A percentile compares a stretch with the other conserved stretches of the same genome.
phyloP scores from a whole-genome alignment of 2,797 vertebrate species.

The Rallus crepitans region DNA sequence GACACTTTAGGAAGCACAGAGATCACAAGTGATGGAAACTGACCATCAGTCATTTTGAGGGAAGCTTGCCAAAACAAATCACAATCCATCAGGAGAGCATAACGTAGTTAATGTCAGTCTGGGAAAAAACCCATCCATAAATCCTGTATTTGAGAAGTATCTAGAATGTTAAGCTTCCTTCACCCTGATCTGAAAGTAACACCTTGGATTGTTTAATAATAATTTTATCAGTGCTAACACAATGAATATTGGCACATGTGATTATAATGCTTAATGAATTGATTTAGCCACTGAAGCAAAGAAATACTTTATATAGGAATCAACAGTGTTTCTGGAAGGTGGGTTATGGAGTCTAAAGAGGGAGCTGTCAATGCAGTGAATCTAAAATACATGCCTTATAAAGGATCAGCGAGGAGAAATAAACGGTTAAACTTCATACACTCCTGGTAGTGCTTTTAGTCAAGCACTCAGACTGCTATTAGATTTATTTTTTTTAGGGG shows the following conservation, averaged over 20 bases:
- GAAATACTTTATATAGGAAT: not conserved
- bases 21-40: slow-evolving; percentile 17
- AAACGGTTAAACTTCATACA: not conserved
- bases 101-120: not conserved
- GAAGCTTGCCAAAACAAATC: slow-evolving; percentile 36
- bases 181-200: not conserved
- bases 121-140: not conserved
- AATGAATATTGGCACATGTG: not conserved
- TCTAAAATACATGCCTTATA: not conserved
- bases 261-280: not conserved
- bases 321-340: not conserved
- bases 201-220: not conserved
- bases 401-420: not conserved
- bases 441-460: not conserved
- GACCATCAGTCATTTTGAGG: not conserved
- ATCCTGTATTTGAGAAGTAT: not conserved
- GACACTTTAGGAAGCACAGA: slow-evolving; percentile 16
- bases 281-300: not conserved
- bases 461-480: not conserved
- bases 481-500: not conserved
- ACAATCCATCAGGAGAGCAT: not conserved
- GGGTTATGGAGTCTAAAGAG: not conserved
- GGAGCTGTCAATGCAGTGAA: not conserved
- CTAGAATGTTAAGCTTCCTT: not conserved
- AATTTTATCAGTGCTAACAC: not conserved